Evolutionary conservation across 2,113 vertebrate species (phyloP).

Genomic region (crab-eating macaque (Macaca fascicularis)): DNA sequence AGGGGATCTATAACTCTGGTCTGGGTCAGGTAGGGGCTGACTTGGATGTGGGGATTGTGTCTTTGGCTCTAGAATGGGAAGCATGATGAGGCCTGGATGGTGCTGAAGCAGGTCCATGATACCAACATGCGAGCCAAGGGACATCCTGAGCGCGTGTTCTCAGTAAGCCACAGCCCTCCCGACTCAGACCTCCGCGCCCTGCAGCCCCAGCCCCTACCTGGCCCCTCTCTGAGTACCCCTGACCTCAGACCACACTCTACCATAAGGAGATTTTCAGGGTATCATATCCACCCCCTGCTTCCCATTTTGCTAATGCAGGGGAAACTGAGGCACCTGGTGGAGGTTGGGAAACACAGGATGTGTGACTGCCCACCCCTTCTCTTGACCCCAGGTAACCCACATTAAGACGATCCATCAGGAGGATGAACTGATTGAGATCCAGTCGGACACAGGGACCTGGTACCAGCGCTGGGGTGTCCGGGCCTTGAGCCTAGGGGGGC

Average conservation of each 20-base stretch:
- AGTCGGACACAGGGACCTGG: slow-evolving; percentile 91
- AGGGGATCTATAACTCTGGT: not conserved
- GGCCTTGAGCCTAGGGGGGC: slow-evolving; percentile 89
- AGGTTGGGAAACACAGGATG: not conserved
- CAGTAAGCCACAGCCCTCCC: slow-evolving; percentile 83
- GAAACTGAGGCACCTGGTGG: not conserved
- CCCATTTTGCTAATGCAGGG: not conserved
- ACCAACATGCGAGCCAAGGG: slow-evolving; percentile 99
- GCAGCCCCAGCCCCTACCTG: not conserved
- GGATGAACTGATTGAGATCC: slow-evolving; percentile 94
- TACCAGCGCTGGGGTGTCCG: slow-evolving; percentile 94
- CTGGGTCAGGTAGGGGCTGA: not conserved
- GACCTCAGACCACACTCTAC: not conserved
- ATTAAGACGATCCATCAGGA: slow-evolving; percentile 97
- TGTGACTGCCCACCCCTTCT: not conserved
- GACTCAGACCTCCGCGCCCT: not conserved
- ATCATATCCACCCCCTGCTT: not conserved
- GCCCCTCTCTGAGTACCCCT: not conserved
- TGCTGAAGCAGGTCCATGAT: slow-evolving; percentile 98
- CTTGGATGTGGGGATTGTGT: not conserved
- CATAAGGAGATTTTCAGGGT: not conserved
- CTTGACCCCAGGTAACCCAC: slow-evolving; percentile 91
- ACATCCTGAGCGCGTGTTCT: slow-evolving; percentile 96
- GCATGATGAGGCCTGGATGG: slow-evolving; percentile 98
- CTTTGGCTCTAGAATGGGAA: slow-evolving; percentile 91